phyloP scores from a whole-genome alignment of 2,113 vertebrate species.

The Callopanchax toddi region DNA sequence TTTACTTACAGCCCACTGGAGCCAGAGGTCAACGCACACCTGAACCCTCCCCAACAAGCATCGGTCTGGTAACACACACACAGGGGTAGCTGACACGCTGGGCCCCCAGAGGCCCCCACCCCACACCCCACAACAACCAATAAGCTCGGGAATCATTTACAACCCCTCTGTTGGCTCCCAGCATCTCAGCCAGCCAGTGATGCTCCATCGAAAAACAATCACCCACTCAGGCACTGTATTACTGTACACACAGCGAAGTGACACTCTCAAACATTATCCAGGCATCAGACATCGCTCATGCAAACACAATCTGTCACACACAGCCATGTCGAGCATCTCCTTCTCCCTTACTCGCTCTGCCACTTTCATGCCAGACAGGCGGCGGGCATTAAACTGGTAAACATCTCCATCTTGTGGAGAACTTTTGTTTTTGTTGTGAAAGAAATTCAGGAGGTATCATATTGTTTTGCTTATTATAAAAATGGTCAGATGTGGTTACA shows the following conservation, averaged over 20 bases:
- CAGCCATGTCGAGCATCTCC: conserved; percentile 46
- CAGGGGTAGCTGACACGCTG: conserved; percentile 65
- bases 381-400: conserved; percentile 73
- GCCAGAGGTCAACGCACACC: conserved; percentile 74
- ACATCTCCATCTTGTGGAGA: conserved; percentile 85
- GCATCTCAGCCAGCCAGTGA: conserved; percentile 32
- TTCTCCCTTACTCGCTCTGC: conserved; percentile 14
- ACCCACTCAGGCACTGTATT: conserved; percentile 26
- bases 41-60: conserved; percentile 65
- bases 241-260: conserved; percentile 58
- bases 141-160: conserved; percentile 67
- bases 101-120: conserved; percentile 56
- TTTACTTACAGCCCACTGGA: conserved; percentile 77
- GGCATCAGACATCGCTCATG: conserved; percentile 58
- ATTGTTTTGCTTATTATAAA: no score
- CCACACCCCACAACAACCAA: conserved; percentile 19
- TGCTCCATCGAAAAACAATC: conserved; percentile 48
- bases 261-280: conserved; percentile 54
- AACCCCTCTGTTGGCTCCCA: conserved; percentile 64
- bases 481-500: conserved; percentile 19
- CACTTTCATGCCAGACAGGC: conserved; percentile 27
- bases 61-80: conserved; percentile 61
- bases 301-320: conserved; percentile 73
- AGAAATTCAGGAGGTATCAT: neutral
- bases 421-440: conserved; percentile 6